Conservation (phyloP, 1,140 invertebrate species). For the Drosophila fuyamai region DNA sequence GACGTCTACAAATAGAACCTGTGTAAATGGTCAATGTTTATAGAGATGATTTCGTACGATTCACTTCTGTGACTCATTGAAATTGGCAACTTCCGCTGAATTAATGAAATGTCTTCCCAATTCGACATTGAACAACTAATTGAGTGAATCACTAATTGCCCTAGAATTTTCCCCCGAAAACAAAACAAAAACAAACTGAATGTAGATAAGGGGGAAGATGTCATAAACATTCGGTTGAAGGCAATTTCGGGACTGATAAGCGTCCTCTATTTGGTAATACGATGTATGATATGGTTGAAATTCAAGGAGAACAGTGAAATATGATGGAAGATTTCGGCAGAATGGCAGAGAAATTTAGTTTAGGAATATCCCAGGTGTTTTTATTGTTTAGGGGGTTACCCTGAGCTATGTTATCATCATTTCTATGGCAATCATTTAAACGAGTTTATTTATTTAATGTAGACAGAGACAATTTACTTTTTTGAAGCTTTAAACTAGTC, state of each 20-base stretch:
- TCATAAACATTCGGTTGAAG: constrained; percentile 39
- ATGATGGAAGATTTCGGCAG: constrained; percentile 14
- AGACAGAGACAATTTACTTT: not conserved
- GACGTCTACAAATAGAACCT: constrained; percentile 20
- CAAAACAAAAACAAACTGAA: constrained; percentile 10
- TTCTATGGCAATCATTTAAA: constrained; percentile 5
- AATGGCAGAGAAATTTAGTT: constrained; percentile 1
- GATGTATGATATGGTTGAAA: constrained; percentile 30
- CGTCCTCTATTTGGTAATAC: constrained; percentile 35
- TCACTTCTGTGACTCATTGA: constrained; percentile 20
- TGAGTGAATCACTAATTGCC: constrained; percentile 45
- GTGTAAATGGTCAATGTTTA: not conserved
- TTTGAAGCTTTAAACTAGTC: not conserved
- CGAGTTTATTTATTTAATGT: not conserved
- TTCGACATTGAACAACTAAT: constrained; percentile 49
- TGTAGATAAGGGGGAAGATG: constrained; percentile 18
- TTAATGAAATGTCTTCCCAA: constrained; percentile 52
- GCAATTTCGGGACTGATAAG: constrained; percentile 34
- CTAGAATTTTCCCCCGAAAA: constrained; percentile 33
- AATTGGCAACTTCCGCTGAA: constrained; percentile 68
- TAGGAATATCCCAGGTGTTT: constrained; percentile 8
- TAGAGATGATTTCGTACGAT: constrained; percentile 14
- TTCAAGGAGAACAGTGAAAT: constrained; percentile 33
- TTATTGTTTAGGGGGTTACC: constrained; percentile 19
- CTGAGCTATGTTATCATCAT: not conserved